phyloP scores from a whole-genome alignment of 2,888 invertebrate genomes.

The Drosophila falleni region DNA sequence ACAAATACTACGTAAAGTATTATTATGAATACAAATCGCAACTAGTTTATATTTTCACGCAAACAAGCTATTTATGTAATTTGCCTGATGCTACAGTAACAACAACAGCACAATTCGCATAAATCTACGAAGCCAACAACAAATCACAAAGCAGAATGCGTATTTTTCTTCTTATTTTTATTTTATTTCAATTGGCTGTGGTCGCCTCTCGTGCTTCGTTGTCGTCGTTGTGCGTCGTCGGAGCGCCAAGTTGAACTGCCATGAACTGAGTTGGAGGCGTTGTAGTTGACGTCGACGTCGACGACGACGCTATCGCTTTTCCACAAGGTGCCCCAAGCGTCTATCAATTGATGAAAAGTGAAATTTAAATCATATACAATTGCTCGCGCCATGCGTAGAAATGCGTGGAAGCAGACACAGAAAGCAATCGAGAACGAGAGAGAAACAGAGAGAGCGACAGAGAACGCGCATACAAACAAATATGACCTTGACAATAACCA shows the following conservation, averaged over 20 bases:
- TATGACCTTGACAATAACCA: conserved; percentile 38
- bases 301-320: conserved; percentile 61
- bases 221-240: conserved; percentile 62
- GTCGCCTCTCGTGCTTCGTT: conserved; percentile 40
- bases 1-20: conserved; percentile 70
- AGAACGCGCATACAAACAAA: conserved; percentile 3
- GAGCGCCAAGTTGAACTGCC: conserved; percentile 71
- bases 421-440: neutral
- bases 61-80: conserved; percentile 56
- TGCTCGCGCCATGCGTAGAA: conserved; percentile 48
- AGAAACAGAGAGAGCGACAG: neutral
- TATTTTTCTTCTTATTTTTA: conserved; percentile 14
- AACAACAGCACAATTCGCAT: conserved; percentile 37
- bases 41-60: conserved; percentile 36
- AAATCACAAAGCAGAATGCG: conserved; percentile 38
- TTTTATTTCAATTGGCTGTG: neutral
- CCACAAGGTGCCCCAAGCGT: conserved; percentile 62
- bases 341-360: conserved; percentile 48
- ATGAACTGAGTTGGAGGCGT: conserved; percentile 60
- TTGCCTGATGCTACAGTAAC: conserved; percentile 24
- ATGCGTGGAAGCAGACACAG: conserved; percentile 38
- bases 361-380: conserved; percentile 56
- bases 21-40: conserved; percentile 34
- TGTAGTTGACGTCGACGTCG: conserved; percentile 8
- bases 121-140: conserved; percentile 26